Conservation (phyloP, 2,797 vertebrate genomes). For the Xyrichtys novacula region DNA sequence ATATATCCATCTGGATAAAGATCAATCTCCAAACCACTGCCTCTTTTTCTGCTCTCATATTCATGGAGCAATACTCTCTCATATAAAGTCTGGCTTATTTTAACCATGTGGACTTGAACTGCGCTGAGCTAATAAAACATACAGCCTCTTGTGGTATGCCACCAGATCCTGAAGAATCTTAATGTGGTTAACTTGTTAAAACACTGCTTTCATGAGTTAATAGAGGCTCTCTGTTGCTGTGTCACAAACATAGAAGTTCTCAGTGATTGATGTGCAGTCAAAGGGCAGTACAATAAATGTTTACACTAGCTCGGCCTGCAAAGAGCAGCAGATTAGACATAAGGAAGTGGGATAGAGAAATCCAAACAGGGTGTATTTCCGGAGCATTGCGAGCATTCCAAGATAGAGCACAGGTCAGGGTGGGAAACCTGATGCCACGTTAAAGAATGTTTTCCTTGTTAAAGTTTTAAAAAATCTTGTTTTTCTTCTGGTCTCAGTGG, state of each 20-base stretch:
- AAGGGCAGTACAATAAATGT: constrained; percentile 74
- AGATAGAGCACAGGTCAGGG: constrained; percentile 71
- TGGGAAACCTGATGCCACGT: constrained; percentile 78
- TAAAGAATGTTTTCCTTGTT: constrained; percentile 71
- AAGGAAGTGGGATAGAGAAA: constrained; percentile 74
- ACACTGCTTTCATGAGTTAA: constrained; percentile 63
- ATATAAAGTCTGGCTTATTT: constrained; percentile 45
- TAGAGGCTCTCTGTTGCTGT: constrained; percentile 55
- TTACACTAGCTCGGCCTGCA: constrained; percentile 73
- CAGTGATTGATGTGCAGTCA: constrained; percentile 70
- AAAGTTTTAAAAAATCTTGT: constrained; percentile 59
- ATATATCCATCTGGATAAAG: constrained; percentile 29
- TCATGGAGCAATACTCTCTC: constrained; percentile 40
- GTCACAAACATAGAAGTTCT: constrained; percentile 48
- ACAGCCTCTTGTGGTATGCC: constrained; percentile 57
- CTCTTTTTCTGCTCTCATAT: constrained; percentile 15
- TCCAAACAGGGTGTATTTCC: constrained; percentile 77
- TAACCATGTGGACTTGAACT: constrained; percentile 30
- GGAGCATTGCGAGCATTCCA: constrained; percentile 67
- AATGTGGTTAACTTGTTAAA: constrained; percentile 77
- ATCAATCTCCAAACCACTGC: constrained; percentile 10
- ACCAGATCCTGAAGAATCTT: constrained; percentile 70
- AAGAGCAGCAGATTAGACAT: constrained; percentile 67
- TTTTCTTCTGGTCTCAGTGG: constrained; percentile 39
- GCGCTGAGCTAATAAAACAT: constrained; percentile 64